Base-by-base conservation (phyloP, 2,888 invertebrate genomes). In the Argynnis bischoffii region DNA sequence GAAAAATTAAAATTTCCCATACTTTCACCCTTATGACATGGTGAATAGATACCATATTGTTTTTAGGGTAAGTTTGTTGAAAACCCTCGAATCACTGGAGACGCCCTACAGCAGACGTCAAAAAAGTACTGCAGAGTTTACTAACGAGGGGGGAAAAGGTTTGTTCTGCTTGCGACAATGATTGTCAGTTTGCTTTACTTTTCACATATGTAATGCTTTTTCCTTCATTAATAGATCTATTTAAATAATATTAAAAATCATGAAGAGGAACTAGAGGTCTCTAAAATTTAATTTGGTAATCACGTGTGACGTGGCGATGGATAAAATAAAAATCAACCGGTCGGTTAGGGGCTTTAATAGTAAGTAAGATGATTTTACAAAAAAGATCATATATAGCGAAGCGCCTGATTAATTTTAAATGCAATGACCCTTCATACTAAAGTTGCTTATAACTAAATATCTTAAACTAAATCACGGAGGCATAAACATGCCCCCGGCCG, bases 41-140 rank as follows among this genome's bases (percentile, higher is more conserved):
- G 63, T 61, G 59, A 67, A 69, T 74, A 75, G 67, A 71, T 55
- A 69, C 64, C 57, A 69, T 55, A 69, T 72, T 72, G 63, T 69
- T 71, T 71, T 71, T 70, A 50, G 65, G 59, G 76, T 74, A 76
- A 78, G 78, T 64, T 66, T 71, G 35, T 64, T 65, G 79, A 79
- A 83, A 85, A 83, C 82, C 85, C 84, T 88, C 81, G 83, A 86
- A 85, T 84, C 81, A 77, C 82, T 80, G 76, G 85, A 85, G 53
- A 85, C 84, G 56, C 87, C 82, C 86, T 87, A 86, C 80, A 84
- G 85, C 84, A 88, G 87, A 89, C 87, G 90, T 87, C 88, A 88
- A 89, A 89, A 90, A 90, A 89, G 85, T 86, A 83, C 81, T 81
- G 81, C 79, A 76, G 82, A 86, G 86, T 84, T 87, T 84, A 81